Conservation (phyloP, 2,888 invertebrate genomes). For the Criorhina ranunculi region DNA sequence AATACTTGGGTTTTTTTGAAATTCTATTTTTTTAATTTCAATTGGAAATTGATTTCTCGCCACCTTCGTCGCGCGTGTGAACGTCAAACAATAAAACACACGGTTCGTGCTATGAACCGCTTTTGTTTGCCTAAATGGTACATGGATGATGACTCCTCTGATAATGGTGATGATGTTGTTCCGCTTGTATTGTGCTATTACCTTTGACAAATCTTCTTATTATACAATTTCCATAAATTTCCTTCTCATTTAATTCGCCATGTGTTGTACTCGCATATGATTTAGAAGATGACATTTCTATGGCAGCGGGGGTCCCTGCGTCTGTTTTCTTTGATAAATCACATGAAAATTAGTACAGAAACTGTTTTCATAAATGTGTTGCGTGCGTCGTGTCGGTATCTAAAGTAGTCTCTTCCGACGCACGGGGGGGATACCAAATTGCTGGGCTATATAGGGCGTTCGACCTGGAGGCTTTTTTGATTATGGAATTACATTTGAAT, state of each 20-base stretch:
- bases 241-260: constrained; percentile 33
- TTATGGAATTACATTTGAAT: constrained; percentile 34
- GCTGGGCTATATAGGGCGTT: constrained; percentile 53
- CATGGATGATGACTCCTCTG: constrained; percentile 53
- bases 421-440: constrained; percentile 21
- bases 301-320: constrained; percentile 42
- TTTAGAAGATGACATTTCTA: constrained; percentile 53
- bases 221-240: constrained; percentile 66
- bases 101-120: constrained; percentile 25
- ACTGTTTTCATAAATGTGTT: constrained; percentile 29
- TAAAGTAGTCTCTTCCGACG: constrained; percentile 13
- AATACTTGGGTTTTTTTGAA: constrained; percentile 1
- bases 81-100: constrained; percentile 23
- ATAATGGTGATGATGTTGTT: constrained; percentile 68
- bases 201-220: constrained; percentile 56
- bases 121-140: constrained; percentile 55
- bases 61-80: constrained; percentile 39
- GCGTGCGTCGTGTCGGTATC: constrained; percentile 21
- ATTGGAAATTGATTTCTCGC: constrained; percentile 52
- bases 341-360: constrained; percentile 56
- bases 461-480: constrained; percentile 19
- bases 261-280: constrained; percentile 30
- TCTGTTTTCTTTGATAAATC: constrained; percentile 54
- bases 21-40: constrained; percentile 25
- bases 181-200: constrained; percentile 41